Evolutionary conservation across 1,140 invertebrate genomes (phyloP), one percentile per base, ranked within the genome.

Genomic region (Hylaeus volcanicus): DNA sequence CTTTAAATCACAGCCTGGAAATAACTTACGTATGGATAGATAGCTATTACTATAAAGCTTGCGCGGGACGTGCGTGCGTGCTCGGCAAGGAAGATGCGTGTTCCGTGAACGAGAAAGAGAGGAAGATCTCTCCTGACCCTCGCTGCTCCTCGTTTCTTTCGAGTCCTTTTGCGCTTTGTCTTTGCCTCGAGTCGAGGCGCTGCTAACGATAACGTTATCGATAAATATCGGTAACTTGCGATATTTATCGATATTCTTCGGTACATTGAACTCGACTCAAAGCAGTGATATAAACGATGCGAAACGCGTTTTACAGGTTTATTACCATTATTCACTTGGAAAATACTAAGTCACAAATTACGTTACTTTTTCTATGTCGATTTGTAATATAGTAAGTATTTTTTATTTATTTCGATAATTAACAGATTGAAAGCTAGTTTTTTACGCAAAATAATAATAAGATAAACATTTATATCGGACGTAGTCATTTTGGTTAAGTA

Each of bases 11-110:
- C 75, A 58, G 70, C 11, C 74, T 83, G 79, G 78, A 86, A 88
- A 87, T 87, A 89, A 88, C 79, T 88, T 84, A 78, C 64, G 79
- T 79, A 87, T 61, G 81, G 83, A 87, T 87, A 81, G 83, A 88
- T 86, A 77, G 80, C 73, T 83, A 83, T 86, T 86, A 84, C 80
- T 83, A 74, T 74, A 79, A 86, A 82, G 83, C 81, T 86, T 68
- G 66, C 78, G 68, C 69, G 75, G 80, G 69, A 84, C 84, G 82
- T 85, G 84, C 77, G 77, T 81, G 82, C 79, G 78, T 66, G 79
- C 39, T 55, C 37, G 56, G 3, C 45, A 14, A 66, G 74, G 48
- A 53, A 58, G 60, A 66, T 15, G 58, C 58, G 82, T 71, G 64
- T 58, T 51, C 26, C 12, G 37, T 12, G 37, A 39, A 5, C 12